A percentile compares a stretch with the other conserved stretches of the same genome.
Evolutionary conservation across 2,113 vertebrate species (phyloP).

Genomic region (Saguinus imperator): DNA sequence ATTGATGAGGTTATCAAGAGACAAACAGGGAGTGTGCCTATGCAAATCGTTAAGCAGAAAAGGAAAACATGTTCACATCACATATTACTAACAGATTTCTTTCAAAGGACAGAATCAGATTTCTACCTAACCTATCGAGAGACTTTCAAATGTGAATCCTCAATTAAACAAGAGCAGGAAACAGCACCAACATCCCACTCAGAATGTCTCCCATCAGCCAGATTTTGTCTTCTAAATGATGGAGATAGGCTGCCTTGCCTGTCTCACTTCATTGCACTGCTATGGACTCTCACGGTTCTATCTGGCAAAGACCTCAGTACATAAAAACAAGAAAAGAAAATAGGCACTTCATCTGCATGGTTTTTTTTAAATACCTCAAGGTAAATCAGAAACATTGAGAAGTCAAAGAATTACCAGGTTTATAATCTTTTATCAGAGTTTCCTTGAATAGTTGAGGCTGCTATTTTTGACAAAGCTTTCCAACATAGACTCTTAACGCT

Average conservation of each 20-base stretch:
- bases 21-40: conserved; percentile 42
- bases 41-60: conserved; percentile 43
- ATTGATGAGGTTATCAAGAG: conserved; percentile 65
- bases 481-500: not conserved
- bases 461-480: not conserved
- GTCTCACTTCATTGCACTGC: not conserved
- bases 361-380: not conserved
- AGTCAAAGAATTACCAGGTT: not conserved
- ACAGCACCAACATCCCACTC: not conserved
- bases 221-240: not conserved
- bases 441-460: not conserved
- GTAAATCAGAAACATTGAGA: not conserved
- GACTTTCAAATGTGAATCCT: not conserved
- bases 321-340: not conserved
- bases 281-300: not conserved
- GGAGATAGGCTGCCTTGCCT: not conserved
- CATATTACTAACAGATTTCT: not conserved
- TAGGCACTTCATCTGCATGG: fast-evolving
- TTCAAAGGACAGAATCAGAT: not conserved
- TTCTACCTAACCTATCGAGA: not conserved
- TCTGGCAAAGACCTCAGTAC: not conserved
- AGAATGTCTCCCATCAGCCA: not conserved
- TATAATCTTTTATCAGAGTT: not conserved
- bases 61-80: conserved; percentile 8
- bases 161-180: not conserved